Conservation (phyloP, 2,888 invertebrate species). For the Anagyrus pseudococci region DNA sequence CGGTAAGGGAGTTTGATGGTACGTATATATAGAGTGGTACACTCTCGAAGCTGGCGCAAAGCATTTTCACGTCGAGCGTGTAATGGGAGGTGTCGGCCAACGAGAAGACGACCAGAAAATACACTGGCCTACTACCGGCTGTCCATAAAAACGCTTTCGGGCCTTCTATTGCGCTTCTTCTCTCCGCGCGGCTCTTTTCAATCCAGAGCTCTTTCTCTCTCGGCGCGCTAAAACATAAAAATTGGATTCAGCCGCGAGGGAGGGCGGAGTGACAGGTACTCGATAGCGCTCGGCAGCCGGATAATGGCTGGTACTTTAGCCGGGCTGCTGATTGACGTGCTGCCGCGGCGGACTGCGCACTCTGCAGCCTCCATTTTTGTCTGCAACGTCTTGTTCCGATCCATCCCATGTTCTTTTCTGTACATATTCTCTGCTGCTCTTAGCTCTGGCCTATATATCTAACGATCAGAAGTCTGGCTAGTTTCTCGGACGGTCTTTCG, state of each 20-base stretch:
- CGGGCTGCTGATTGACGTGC: constrained; percentile 42
- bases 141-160: not conserved
- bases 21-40: too few species aligned
- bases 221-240: constrained; percentile 44
- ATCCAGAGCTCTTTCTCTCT: not conserved
- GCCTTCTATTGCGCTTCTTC: not conserved
- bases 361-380: too few species aligned
- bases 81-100: not conserved
- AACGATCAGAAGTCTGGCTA: too few species aligned
- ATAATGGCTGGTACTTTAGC: constrained; percentile 19
- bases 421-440: too few species aligned
- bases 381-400: too few species aligned
- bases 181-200: not conserved
- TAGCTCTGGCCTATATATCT: too few species aligned
- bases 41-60: too few species aligned
- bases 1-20: too few species aligned
- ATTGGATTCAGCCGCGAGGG: constrained; percentile 49
- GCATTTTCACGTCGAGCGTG: too few species aligned
- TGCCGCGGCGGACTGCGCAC: constrained; percentile 38
- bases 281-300: constrained; percentile 47
- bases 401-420: too few species aligned
- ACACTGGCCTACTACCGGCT: not conserved
- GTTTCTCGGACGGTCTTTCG: too few species aligned
- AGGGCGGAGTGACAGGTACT: constrained; percentile 51
- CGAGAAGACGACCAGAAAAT: not conserved